Conservation (phyloP, 64 coral and sea anemone genomes). For the Montipora sp. region DNA sequence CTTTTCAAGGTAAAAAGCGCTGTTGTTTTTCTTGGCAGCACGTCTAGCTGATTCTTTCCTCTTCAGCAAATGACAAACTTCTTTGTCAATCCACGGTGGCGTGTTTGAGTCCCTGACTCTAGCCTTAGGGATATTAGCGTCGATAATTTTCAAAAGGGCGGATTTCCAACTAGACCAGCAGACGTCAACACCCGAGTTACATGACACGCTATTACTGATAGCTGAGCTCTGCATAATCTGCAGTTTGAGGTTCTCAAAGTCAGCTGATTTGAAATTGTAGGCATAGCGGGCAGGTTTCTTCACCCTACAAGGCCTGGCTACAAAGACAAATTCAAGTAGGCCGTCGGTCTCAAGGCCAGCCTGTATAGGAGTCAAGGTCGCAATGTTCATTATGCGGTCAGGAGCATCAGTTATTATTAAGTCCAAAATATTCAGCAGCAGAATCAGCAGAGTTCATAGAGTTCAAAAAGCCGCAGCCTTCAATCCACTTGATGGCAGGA, state of each 20-base stretch:
- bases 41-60: background rate
- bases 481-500: slow-evolving; percentile 15
- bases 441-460: slow-evolving; percentile 39
- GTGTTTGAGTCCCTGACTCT: slow-evolving; percentile 6
- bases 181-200: background rate
- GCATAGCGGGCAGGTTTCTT: background rate
- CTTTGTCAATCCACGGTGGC: background rate
- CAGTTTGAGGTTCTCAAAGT: background rate
- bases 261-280: background rate
- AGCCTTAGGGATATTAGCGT: no score
- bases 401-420: slow-evolving; percentile 7
- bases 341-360: background rate
- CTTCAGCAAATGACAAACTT: background rate
- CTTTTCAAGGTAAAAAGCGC: no score
- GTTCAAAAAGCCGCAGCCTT: slow-evolving; percentile 11
- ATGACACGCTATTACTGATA: background rate
- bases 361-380: background rate
- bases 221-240: slow-evolving; percentile 3
- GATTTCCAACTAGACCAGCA: background rate
- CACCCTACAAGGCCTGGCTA: background rate
- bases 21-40: background rate
- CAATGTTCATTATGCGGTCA: background rate
- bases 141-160: background rate
- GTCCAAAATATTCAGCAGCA: background rate
- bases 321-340: slow-evolving; percentile 15